Base-by-base conservation (phyloP, 2,113 vertebrate genomes). In the Odontesthes bonariensis region DNA sequence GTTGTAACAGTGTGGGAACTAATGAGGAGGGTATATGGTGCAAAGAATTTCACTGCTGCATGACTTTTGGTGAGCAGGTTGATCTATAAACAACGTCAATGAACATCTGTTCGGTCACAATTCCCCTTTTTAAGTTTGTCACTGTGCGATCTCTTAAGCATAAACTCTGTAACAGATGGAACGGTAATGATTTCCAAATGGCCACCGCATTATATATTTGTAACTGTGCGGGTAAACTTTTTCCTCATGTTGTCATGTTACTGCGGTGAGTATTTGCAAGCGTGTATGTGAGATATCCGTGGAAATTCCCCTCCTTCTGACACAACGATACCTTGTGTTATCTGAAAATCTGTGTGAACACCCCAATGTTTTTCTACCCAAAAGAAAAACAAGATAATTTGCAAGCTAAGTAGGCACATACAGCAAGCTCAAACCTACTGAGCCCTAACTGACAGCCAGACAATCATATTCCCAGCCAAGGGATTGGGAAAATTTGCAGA, bases 121-220 rank as follows among this genome's bases (percentile, higher is more conserved):
- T 19, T 52, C 58, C 66, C 49, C 72, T 62, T 80, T 46, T 69
- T 76, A 75, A 68, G 52, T 52, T 49, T 62, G 73, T 42, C 61
- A 0, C 53, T 81, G 42, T 64, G 53, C 51, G 60, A 47, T 33
- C 75, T 73, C 59, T 64, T 53, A 58, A 69, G 87, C 51, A 69
- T 19, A 61, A 71, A 63, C 69, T 69, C 4, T 69, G 66, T 62
- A 82, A 64, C 57, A 79, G 66, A 75, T 35, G 60, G 51, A 8
- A 58, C 57, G 22, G 31, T 74, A 66, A 87, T 84, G 52, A 68
- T 27, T 86, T 86, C 87, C 85, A 85, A 86, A 83, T 77, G 82
- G 33, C 40, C 54, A 79, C 19, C 46, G 27, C 66, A 69, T 1
- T 40, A 68, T 69, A 33, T 83, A 49, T 60, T 54, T 49, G 49